Evolutionary conservation across 2,797 vertebrate species (phyloP), one percentile per base, ranked within the genome.

Genomic region (Gorsachius magnificus): DNA sequence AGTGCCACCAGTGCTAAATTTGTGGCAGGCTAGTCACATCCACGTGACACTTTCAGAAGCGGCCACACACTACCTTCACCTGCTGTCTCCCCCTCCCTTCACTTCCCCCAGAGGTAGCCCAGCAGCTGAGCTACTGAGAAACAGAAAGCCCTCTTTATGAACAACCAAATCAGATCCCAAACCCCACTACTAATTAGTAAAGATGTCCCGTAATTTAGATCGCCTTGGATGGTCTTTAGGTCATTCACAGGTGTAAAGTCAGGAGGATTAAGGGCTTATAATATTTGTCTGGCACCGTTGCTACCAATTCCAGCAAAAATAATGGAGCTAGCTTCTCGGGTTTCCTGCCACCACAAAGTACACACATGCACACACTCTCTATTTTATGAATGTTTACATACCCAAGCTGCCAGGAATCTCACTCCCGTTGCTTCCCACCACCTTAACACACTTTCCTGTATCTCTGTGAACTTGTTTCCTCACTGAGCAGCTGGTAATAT

Each of bases 321-420:
- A 93, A 95, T 86, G 75, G 79, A 88, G 64, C 68, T 57, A 77
- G 71, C 50, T 83, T 86, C 85, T 95, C 91, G 83, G 89, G 69
- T 95, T 95, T 95, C 87, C 80, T 90, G 83, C 79, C 89, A 87
- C 93, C 91, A 89, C 93, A 95, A 94, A 96, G 66, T 96, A 95
- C 81, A 93, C 89, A 90, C 91, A 79, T 41, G 54, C 90, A 92
- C 89, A 92, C 92, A 86, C 85, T 45, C 82, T 96, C 96, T 96
- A 69, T 96, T 97, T 96, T 94, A 97, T 93, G 96, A 96, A 97
- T 98, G 97, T 98, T 98, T 97, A 97, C 94, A 95, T 96, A 97
- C 94, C 93, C 31, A 4, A 96, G 94, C 97, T 97, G 97, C 96
- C 97, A 97, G 96, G 96, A 97, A 97, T 98, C 96, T 97, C 90